These are phyloP conservation scores for Cecidostiba fungosa DNA, from an alignment of 2,888 invertebrate genomes.

Conservation along the genomic window DNA sequence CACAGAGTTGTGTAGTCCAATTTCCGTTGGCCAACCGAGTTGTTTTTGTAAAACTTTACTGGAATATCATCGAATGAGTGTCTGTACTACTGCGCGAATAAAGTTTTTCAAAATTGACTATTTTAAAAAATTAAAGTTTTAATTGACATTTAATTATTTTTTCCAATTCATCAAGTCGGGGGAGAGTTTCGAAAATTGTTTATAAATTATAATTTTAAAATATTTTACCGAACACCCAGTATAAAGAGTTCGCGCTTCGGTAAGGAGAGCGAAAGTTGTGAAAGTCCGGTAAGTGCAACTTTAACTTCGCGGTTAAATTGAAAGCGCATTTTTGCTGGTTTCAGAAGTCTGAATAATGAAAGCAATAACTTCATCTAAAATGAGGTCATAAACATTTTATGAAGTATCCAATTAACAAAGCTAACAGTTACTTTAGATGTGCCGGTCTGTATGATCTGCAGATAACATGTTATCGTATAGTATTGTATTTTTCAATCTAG, in stretches of 20 bases:
- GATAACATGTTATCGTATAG: background rate
- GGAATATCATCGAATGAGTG: background rate
- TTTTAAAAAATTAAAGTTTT: background rate
- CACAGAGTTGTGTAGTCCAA: constrained; percentile 20
- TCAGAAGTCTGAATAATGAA: constrained; percentile 24
- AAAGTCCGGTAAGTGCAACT: constrained; percentile 49
- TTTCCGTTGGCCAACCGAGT: constrained; percentile 3
- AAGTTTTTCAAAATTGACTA: background rate
- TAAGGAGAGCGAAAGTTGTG: constrained; percentile 58
- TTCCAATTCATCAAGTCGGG: background rate
- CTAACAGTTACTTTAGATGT: background rate
- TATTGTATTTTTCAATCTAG: background rate
- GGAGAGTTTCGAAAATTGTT: background rate
- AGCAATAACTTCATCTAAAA: background rate
- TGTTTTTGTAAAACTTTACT: constrained; percentile 8
- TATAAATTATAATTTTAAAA: background rate
- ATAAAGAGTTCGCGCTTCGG: constrained; percentile 43
- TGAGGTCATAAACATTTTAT: background rate
- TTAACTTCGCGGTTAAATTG: constrained; percentile 45
- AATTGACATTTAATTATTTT: background rate
- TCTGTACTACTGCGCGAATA: background rate
- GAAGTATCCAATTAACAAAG: background rate
- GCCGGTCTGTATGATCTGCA: background rate
- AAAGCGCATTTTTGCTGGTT: constrained; percentile 46
- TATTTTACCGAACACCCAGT: background rate